Conservation (phyloP, 2,888 invertebrate genomes). For the Pachydiplax longipennis region DNA sequence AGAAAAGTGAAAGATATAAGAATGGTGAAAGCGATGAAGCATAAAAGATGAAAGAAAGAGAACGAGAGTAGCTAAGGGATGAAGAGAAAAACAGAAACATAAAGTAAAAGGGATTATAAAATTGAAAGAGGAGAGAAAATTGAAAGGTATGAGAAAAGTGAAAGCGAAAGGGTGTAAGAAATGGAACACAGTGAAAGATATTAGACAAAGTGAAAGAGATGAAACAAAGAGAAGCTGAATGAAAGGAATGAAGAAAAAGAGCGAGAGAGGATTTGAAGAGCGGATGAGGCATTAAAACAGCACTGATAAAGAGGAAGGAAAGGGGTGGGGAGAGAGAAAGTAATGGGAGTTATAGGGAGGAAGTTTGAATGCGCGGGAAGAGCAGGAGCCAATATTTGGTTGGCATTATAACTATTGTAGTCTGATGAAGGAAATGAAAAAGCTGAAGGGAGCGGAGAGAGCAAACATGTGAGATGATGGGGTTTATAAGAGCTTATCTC, state of each 20-base stretch:
- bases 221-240: background rate
- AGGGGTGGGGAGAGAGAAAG: background rate
- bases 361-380: background rate
- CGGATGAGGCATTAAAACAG: no score
- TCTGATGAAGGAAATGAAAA: conserved; percentile 1
- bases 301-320: background rate
- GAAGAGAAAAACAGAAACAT: no score
- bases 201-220: background rate
- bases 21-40: no score
- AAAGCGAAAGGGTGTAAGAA: background rate
- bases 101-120: no score
- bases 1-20: no score
- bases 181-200: background rate
- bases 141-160: background rate
- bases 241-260: background rate
- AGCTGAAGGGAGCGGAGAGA: background rate
- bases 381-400: background rate
- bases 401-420: conserved; percentile 1
- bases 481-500: conserved; percentile 1
- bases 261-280: background rate
- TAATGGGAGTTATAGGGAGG: background rate
- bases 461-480: conserved; percentile 1
- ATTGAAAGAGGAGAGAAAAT: no score
- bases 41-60: no score
- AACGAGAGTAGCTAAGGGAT: no score